phyloP scores from a whole-genome alignment of 2,797 vertebrate genomes.

The Chaunax sp. region DNA sequence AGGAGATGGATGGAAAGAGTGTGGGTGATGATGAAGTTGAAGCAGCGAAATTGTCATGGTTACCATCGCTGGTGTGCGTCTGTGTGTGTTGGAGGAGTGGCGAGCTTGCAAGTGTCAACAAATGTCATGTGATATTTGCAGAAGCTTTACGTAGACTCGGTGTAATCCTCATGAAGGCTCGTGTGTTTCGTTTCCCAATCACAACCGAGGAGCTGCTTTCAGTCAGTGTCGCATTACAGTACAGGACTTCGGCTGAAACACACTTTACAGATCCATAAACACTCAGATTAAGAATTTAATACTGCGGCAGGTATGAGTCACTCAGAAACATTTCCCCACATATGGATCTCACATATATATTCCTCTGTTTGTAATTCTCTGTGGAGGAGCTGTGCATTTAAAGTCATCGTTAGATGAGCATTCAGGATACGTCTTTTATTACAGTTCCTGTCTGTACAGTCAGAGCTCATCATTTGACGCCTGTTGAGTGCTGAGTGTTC shows the following conservation, averaged over 20 bases:
- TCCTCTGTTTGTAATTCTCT: not conserved
- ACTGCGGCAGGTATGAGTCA: constrained; percentile 18
- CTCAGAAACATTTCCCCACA: not conserved
- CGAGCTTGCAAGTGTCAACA: constrained; percentile 66
- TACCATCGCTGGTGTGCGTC: constrained; percentile 61
- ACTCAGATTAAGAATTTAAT: not conserved
- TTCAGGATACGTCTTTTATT: not conserved
- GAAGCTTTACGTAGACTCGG: constrained; percentile 26
- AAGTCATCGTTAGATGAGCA: constrained; percentile 25
- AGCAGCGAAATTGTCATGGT: constrained; percentile 80
- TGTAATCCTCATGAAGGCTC: constrained; percentile 40
- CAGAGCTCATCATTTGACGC: constrained; percentile 3
- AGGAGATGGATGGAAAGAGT: constrained; percentile 71
- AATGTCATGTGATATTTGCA: constrained; percentile 67
- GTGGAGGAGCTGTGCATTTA: constrained; percentile 5
- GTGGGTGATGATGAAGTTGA: constrained; percentile 77
- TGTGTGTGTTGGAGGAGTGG: constrained; percentile 39
- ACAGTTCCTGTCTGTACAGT: constrained; percentile 6
- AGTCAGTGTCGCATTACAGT: not conserved
- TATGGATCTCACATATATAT: not conserved
- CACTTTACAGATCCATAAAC: not conserved
- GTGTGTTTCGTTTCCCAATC: constrained; percentile 29
- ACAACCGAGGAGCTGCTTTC: constrained; percentile 11
- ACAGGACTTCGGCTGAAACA: constrained; percentile 7
- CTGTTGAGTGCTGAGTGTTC: constrained; percentile 25